phyloP scores from a whole-genome alignment of 1,140 invertebrate genomes.

The Mycetomoellerius zeteki region DNA sequence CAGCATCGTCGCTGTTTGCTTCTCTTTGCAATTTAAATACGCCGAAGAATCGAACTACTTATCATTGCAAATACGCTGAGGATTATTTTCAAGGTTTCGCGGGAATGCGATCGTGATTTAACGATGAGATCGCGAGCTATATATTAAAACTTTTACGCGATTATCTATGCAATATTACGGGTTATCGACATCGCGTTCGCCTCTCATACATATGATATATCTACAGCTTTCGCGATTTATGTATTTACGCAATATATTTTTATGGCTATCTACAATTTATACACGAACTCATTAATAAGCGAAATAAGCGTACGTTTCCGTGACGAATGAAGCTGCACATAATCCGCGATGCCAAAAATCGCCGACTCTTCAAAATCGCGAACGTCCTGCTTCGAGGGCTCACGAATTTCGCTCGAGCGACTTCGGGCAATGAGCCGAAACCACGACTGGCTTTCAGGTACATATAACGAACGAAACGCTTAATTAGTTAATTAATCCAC shows the following conservation, averaged over 20 bases:
- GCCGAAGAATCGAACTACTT: conserved; percentile 19
- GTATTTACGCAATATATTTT: neutral
- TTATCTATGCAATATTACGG: conserved; percentile 7
- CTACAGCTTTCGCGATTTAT: conserved; percentile 7
- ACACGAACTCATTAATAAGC: conserved; percentile 20
- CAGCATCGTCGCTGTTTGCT: conserved; percentile 22
- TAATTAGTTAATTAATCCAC: conserved; percentile 66
- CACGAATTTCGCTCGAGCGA: conserved; percentile 59
- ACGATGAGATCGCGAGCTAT: neutral
- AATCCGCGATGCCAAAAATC: conserved; percentile 27
- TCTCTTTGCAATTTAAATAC: conserved; percentile 24
- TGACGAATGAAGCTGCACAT: neutral
- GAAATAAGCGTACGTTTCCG: neutral
- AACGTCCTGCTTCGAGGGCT: conserved; percentile 57
- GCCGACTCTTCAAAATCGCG: conserved; percentile 4
- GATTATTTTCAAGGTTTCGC: neutral
- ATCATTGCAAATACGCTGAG: neutral
- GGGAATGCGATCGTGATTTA: neutral
- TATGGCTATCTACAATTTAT: conserved; percentile 11
- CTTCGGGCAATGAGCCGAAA: conserved; percentile 48
- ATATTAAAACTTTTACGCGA: neutral
- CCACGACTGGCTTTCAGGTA: conserved; percentile 83
- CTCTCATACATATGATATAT: neutral
- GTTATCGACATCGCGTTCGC: neutral
- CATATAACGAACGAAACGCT: conserved; percentile 70